Evolutionary conservation across 2,113 vertebrate genomes (phyloP).

Genomic region (Anas platyrhynchos): DNA sequence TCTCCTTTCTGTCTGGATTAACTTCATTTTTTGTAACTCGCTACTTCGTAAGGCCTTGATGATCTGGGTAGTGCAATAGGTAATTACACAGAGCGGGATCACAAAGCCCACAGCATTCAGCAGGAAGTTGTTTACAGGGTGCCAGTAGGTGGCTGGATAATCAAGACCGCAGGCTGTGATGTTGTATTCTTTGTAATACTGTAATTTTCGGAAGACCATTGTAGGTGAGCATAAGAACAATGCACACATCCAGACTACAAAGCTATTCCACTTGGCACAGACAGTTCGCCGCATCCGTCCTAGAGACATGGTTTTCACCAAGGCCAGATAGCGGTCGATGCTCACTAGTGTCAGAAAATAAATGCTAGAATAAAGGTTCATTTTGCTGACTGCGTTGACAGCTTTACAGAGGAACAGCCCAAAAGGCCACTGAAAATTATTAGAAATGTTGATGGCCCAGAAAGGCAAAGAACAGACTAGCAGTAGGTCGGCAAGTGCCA

Average conservation of each 20-base stretch:
- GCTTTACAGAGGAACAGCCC: constrained; percentile 85
- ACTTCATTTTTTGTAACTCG: constrained; percentile 68
- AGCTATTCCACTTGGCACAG: constrained; percentile 87
- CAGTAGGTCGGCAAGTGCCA: constrained; percentile 88
- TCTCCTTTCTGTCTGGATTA: constrained; percentile 79
- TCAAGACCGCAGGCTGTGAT: constrained; percentile 79
- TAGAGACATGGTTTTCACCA: constrained; percentile 90
- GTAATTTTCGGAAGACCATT: constrained; percentile 76
- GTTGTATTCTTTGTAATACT: constrained; percentile 38
- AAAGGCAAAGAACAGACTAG: constrained; percentile 88
- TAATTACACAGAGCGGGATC: constrained; percentile 82
- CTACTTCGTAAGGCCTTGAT: constrained; percentile 78
- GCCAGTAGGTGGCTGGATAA: constrained; percentile 71
- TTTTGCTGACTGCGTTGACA: constrained; percentile 80
- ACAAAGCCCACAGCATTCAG: constrained; percentile 86
- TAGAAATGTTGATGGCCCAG: constrained; percentile 88
- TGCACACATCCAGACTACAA: constrained; percentile 85
- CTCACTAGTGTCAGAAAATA: constrained; percentile 91
- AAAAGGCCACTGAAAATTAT: constrained; percentile 87
- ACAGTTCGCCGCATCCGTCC: constrained; percentile 83
- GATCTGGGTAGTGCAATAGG: constrained; percentile 86
- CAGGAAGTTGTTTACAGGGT: constrained; percentile 76
- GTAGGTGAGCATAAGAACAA: constrained; percentile 82
- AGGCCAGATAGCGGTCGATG: constrained; percentile 90
- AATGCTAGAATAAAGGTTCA: constrained; percentile 90